phyloP scores from a whole-genome alignment of 2,888 invertebrate genomes.

The Zhuqinia jingwanae region DNA sequence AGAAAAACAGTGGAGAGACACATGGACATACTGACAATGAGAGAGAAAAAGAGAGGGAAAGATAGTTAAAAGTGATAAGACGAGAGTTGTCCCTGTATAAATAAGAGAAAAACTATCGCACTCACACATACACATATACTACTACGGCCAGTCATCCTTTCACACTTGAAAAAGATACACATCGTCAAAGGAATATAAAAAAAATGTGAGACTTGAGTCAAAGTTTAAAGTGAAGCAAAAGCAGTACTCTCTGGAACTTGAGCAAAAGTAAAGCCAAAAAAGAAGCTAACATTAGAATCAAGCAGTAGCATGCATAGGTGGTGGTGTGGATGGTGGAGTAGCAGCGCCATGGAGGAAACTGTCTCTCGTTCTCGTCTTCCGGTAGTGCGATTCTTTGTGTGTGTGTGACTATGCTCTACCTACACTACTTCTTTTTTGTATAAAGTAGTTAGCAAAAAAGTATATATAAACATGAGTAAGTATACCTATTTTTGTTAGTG shows the following conservation, averaged over 20 bases:
- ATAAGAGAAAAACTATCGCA: not conserved
- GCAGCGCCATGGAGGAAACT: conserved; percentile 48
- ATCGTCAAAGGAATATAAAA: conserved; percentile 47
- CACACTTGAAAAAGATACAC: conserved; percentile 54
- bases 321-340: no score
- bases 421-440: no score
- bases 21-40: no score
- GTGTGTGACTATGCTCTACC: not conserved
- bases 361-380: conserved; percentile 64
- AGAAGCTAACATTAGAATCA: not conserved
- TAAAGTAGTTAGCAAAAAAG: conserved; percentile 6
- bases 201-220: conserved; percentile 43
- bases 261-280: conserved; percentile 16
- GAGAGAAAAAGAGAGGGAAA: not conserved
- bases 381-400: conserved; percentile 52
- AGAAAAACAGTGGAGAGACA: conserved; percentile 33
- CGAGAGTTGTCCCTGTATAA: conserved; percentile 12
- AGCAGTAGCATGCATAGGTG: no score
- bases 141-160: not conserved
- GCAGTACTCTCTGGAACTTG: no score
- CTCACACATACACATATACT: not conserved
- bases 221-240: conserved; percentile 26
- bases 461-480: not conserved
- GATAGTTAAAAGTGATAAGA: conserved; percentile 33
- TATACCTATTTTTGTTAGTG: not conserved